Evolutionary conservation across 2,888 invertebrate species (phyloP).

Genomic region (Xylota sylvarum): DNA sequence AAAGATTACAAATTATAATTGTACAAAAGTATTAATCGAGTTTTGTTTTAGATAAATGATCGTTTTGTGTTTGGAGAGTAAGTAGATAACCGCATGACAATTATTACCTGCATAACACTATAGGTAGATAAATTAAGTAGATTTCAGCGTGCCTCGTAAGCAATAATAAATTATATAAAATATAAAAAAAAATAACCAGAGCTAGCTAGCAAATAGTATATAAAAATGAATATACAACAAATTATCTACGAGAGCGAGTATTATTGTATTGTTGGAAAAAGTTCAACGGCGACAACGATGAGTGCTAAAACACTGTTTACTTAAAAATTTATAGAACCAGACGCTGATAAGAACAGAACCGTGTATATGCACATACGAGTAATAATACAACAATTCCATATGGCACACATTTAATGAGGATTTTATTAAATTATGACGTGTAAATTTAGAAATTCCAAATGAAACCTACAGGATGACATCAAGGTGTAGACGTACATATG

Average conservation of each 20-base stretch:
- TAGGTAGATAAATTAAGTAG: constrained; percentile 24
- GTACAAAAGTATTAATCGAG: constrained; percentile 7
- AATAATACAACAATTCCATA: constrained; percentile 11
- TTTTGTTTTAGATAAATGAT: constrained; percentile 23
- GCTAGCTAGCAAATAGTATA: constrained; percentile 38
- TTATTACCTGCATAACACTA: neutral
- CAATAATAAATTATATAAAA: constrained; percentile 52
- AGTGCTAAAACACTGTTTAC: constrained; percentile 42
- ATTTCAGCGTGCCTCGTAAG: constrained; percentile 6
- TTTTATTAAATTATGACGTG: constrained; percentile 44
- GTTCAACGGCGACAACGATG: constrained; percentile 1
- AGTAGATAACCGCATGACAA: constrained; percentile 10
- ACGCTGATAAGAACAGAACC: constrained; percentile 46
- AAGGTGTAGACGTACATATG: neutral
- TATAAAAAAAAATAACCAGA: neutral
- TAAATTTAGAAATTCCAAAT: constrained; percentile 18
- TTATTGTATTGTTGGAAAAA: constrained; percentile 28
- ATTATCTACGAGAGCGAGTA: neutral
- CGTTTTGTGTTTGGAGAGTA: neutral
- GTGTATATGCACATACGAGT: constrained; percentile 35
- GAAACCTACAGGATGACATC: constrained; percentile 17
- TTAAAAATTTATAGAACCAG: constrained; percentile 38
- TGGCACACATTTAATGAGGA: constrained; percentile 24
- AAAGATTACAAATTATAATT: constrained; percentile 26
- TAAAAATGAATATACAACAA: constrained; percentile 23